phyloP scores from a whole-genome alignment of 2,888 invertebrate genomes.

The Phania funesta region DNA sequence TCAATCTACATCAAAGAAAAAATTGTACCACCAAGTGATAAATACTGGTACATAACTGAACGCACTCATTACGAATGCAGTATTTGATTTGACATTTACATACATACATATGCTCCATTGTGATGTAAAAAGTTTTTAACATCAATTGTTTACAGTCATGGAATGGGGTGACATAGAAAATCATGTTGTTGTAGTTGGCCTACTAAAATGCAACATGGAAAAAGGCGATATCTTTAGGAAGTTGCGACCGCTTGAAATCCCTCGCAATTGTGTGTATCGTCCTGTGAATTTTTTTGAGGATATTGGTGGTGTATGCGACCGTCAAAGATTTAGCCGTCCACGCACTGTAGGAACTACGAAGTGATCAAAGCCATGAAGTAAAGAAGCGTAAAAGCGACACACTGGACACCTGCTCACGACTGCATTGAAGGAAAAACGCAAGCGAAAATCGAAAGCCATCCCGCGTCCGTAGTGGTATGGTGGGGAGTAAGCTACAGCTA shows the following conservation, averaged over 20 bases:
- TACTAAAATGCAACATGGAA: slow-evolving; percentile 4
- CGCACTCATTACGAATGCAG: not conserved
- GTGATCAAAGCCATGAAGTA: slow-evolving; percentile 17
- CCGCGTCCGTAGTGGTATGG: too few species aligned
- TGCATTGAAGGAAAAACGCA: not conserved
- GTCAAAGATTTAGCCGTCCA: not conserved
- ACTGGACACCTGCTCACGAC: not conserved
- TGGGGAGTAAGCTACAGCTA: too few species aligned
- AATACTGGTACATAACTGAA: not conserved
- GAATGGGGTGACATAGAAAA: not conserved
- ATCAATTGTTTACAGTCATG: not conserved
- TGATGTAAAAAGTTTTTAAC: not conserved
- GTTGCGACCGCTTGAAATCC: not conserved
- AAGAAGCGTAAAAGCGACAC: too few species aligned
- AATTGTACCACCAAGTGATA: too few species aligned
- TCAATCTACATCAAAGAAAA: too few species aligned
- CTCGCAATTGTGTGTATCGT: not conserved
- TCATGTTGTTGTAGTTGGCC: not conserved
- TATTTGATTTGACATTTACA: too few species aligned
- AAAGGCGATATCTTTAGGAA: not conserved
- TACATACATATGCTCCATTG: too few species aligned
- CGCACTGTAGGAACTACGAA: not conserved
- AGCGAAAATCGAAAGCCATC: too few species aligned
- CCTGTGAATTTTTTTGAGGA: not conserved
- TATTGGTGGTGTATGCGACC: slow-evolving; percentile 6